Conservation (phyloP, 1,140 invertebrate species). For the Rhagoletis zephyria region DNA sequence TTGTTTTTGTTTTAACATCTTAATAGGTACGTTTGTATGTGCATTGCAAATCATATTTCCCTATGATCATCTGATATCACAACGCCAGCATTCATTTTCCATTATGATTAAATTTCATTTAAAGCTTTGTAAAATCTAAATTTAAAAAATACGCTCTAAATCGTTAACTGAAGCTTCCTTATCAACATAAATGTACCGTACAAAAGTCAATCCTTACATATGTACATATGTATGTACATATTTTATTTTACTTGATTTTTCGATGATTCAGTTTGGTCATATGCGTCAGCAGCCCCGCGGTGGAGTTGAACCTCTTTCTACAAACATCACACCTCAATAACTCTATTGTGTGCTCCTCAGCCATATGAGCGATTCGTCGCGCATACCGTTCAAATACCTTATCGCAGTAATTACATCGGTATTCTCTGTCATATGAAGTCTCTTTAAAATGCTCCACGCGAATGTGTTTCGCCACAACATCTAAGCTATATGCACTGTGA, state of each 20-base stretch:
- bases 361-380: not conserved
- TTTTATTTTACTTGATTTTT: slow-evolving; percentile 30
- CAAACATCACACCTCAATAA: slow-evolving; percentile 20
- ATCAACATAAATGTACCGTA: too few species aligned
- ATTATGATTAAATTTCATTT: too few species aligned
- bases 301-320: not conserved
- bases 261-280: slow-evolving; percentile 33
- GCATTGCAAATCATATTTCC: too few species aligned
- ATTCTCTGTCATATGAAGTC: not conserved
- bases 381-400: not conserved
- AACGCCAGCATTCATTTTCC: too few species aligned
- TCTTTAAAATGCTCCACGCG: slow-evolving; percentile 6
- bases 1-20: too few species aligned
- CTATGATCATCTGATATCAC: too few species aligned
- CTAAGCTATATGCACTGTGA: not conserved
- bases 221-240: too few species aligned
- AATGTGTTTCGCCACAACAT: not conserved
- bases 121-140: too few species aligned
- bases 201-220: too few species aligned
- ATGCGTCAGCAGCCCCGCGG: not conserved
- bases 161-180: too few species aligned
- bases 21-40: too few species aligned
- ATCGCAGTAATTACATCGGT: slow-evolving; percentile 35
- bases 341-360: slow-evolving; percentile 5
- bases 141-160: too few species aligned